Evolutionary conservation across 2,797 vertebrate genomes (phyloP), one percentile per base, ranked within the genome.

Genomic region (Leuciscus waleckii): DNA sequence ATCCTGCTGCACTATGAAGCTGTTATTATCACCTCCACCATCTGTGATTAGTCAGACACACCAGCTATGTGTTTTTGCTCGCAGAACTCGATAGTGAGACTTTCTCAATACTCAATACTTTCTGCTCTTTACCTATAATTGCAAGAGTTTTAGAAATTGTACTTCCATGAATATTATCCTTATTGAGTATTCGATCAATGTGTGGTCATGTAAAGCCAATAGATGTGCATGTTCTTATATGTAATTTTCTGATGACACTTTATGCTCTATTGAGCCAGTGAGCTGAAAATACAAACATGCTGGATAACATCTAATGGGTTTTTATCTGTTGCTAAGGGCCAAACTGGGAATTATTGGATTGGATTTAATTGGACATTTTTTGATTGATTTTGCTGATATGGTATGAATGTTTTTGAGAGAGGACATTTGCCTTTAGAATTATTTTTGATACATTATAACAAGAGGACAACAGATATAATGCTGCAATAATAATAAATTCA

Each of bases 111-210:
- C 43, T 46, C 3, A 49, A 16, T 49, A 49, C 14, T 37, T 35
- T 56, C 51, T 16, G 32, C 32, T 37, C 21, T 56, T 56, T 41
- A 14, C 23, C 2, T 43, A 10, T 41, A 54, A 54, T 39, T 3
- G 14, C 4, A 43, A 56, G 19, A 9, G 23, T 17, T 51, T 29
- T 67, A 26, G 35, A 84, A 68, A 58, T 32, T 21, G 23, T 41
- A 13, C 35, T 68, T 39, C 3, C n/a, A 68, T 58, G 21, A 76
- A 61, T 81, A 54, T 16, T 82, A 35, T 71, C 68, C 29, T 23
- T 70, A 84, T 85, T 70, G 82, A 84, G 37, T 73, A 68, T 41
- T 54, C 32, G 37, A 43, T 86, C 84, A 77, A 46, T 74, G 49
- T 79, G 58, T 76, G 80, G 77, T 49, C 54, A 63, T 79, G 39